Conservation (phyloP, 2,888 invertebrate species). For the Baccha elongata region DNA sequence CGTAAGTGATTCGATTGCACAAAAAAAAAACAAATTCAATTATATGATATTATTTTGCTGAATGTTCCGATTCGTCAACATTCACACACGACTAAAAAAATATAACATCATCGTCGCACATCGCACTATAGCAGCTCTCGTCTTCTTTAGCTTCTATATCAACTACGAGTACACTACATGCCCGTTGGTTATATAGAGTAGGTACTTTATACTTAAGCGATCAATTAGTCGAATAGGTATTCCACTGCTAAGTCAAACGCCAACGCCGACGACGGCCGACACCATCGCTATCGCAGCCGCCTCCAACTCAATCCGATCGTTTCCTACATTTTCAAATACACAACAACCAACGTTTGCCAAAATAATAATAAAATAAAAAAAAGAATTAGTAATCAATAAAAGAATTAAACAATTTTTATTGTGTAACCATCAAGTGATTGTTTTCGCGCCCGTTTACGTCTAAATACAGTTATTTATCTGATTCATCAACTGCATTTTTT, state of each 20-base stretch:
- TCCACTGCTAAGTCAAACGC: slow-evolving; percentile 63
- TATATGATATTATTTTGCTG: slow-evolving; percentile 26
- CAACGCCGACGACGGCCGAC: slow-evolving; percentile 33
- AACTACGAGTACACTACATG: slow-evolving; percentile 17
- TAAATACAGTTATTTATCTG: slow-evolving; percentile 12
- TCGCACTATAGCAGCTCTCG: background rate
- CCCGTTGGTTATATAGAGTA: slow-evolving; percentile 50
- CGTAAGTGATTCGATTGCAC: slow-evolving; percentile 38
- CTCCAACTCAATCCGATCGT: slow-evolving; percentile 21
- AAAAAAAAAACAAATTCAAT: slow-evolving; percentile 34
- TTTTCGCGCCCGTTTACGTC: slow-evolving; percentile 21
- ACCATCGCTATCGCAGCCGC: background rate
- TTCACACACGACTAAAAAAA: slow-evolving; percentile 40
- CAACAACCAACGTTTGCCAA: slow-evolving; percentile 22
- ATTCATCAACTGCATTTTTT: background rate
- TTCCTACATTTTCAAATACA: slow-evolving; percentile 10
- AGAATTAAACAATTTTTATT: slow-evolving; percentile 21
- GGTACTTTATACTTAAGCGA: slow-evolving; percentile 62
- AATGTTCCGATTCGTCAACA: slow-evolving; percentile 62
- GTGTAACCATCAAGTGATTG: slow-evolving; percentile 37
- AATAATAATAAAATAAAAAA: background rate
- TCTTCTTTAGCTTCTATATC: slow-evolving; percentile 28
- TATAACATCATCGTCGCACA: slow-evolving; percentile 21
- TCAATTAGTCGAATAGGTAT: slow-evolving; percentile 67
- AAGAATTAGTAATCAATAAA: slow-evolving; percentile 21